These are phyloP conservation scores for Tauraco hartlaubi DNA, from an alignment of 2,797 vertebrate genomes.

Conservation along the genomic window DNA sequence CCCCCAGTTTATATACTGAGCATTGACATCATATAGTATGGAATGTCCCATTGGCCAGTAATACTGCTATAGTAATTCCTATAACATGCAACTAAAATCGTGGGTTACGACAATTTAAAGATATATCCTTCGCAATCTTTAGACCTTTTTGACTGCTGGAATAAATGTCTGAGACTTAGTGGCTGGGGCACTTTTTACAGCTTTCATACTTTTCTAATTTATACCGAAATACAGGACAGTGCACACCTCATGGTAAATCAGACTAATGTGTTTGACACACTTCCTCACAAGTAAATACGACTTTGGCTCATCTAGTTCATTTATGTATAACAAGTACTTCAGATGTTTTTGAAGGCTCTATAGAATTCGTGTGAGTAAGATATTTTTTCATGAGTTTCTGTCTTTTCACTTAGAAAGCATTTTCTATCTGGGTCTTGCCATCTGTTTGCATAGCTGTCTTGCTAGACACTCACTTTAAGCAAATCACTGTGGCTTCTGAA, in stretches of 20 bases:
- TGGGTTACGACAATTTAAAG: too few relatives aligned
- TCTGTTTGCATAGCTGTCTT: conserved; percentile 70
- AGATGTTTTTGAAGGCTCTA: conserved; percentile 38
- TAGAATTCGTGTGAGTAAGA: conserved; percentile 57
- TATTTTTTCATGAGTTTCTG: conserved; percentile 31
- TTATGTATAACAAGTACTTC: conserved; percentile 42
- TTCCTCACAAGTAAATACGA: not conserved
- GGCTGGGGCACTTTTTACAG: not conserved
- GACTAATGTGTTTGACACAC: not conserved
- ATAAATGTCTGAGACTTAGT: not conserved
- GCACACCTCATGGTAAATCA: not conserved
- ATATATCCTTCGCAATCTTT: too few relatives aligned
- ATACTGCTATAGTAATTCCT: too few relatives aligned
- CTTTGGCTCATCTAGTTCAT: conserved; percentile 39
- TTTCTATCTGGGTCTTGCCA: conserved; percentile 68
- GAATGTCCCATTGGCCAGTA: too few relatives aligned
- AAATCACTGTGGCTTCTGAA: conserved; percentile 39
- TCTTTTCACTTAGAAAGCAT: conserved; percentile 59
- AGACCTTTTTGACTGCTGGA: not conserved
- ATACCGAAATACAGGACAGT: not conserved
- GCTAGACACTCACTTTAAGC: conserved; percentile 49
- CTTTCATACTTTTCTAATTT: not conserved
- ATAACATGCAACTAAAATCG: too few relatives aligned
- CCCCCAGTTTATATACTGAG: too few relatives aligned
- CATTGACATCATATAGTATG: too few relatives aligned